Evolutionary conservation across 1,140 invertebrate genomes (phyloP).

Genomic region (Eupristina koningsbergeri): DNA sequence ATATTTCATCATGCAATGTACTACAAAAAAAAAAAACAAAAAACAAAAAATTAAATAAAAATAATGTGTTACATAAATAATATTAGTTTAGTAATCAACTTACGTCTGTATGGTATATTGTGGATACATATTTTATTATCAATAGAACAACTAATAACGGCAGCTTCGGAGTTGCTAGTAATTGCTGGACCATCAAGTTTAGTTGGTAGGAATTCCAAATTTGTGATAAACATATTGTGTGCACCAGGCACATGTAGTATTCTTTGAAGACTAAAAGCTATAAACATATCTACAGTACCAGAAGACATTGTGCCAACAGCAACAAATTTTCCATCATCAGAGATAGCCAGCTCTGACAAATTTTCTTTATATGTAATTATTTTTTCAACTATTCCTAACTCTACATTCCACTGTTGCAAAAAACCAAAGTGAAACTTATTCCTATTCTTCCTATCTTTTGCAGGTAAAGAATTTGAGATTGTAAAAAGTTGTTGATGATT

Average conservation of each 20-base stretch:
- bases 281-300: slow-evolving; percentile 91
- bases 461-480: slow-evolving; percentile 86
- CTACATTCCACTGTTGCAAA: slow-evolving; percentile 82
- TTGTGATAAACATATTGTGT: slow-evolving; percentile 96
- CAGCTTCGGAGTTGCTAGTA: slow-evolving; percentile 84
- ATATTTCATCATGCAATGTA: too few relatives aligned
- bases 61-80: too few relatives aligned
- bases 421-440: slow-evolving; percentile 68
- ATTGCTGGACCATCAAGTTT: slow-evolving; percentile 78
- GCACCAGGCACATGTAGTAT: slow-evolving; percentile 86
- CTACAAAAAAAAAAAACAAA: too few relatives aligned
- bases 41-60: too few relatives aligned
- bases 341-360: slow-evolving; percentile 88
- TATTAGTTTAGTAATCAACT: slow-evolving; percentile 64
- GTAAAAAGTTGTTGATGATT: slow-evolving; percentile 80
- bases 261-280: slow-evolving; percentile 92
- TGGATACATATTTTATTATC: slow-evolving; percentile 95
- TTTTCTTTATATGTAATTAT: slow-evolving; percentile 80
- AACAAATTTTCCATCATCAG: slow-evolving; percentile 92
- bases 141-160: slow-evolving; percentile 93
- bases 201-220: slow-evolving; percentile 89
- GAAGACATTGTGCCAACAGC: slow-evolving; percentile 94
- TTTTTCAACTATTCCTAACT: slow-evolving; percentile 74
- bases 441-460: slow-evolving; percentile 77
- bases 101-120: slow-evolving; percentile 87